Evolutionary conservation across 2,113 vertebrate species (phyloP), one percentile per base, ranked within the genome.

Genomic region (Zeus faber): DNA sequence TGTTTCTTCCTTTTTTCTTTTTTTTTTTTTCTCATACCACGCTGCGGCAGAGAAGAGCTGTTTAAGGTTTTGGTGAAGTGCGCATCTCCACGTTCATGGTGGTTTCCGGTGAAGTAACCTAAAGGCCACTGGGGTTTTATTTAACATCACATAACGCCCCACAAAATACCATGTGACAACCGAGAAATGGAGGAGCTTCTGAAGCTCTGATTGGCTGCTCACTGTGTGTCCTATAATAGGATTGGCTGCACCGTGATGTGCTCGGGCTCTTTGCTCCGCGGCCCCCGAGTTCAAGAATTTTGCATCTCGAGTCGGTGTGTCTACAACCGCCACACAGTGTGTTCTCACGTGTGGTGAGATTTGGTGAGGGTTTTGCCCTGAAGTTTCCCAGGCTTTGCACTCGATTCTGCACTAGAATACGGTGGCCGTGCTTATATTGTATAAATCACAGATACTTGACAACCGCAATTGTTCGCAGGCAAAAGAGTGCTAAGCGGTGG

Each of bases 51-150:
- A 17, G 1, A 29, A 9, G n/a, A n/a, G 27, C 27, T 9, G 27
- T 29, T 9, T 5, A 29, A 60, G 33, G 11, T 45, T 41, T n/a
- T 50, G 8, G 25, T 48, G 18, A 35, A 24, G 29, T 29, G 27
- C 4, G 27, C 27, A 29, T 29, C 13, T 48, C 16, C 20, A 46
- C 65, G 75, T 58, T 41, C 33, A 10, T 60, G 45, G 61, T 45
- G 72, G 74, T 70, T 86, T 79, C 62, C 41, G 27, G 55, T 79
- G 74, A 76, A 74, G 54, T 69, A 73, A 80, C 53, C 61, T 62
- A 66, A 75, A 75, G 70, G 61, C 67, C 54, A 73, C 35, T 56
- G 56, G 63, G 67, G 66, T 75, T 72, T 72, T 58, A 23, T 54
- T 67, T 39, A 67, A 58, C 58, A 62, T 62, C 22, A 47, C 62